Base-by-base conservation (phyloP, 2,888 invertebrate species). In the Scaptomyza reducta region DNA sequence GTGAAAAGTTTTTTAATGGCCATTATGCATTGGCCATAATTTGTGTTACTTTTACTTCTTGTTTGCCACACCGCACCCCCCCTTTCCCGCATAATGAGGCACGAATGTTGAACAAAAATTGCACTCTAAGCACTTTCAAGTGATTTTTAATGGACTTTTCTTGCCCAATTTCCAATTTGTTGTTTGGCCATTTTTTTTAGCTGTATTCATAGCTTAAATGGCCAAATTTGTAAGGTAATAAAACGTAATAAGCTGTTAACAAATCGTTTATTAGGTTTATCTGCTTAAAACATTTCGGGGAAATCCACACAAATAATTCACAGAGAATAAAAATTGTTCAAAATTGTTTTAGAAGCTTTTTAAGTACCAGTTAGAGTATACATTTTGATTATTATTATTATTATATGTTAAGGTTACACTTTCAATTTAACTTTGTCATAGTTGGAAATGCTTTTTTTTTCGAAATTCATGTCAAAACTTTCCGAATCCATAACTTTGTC, bases 11-110 rank as follows among this genome's bases (percentile, higher is more conserved):
- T 79, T 79, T 84, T 87, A 87, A 83, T 87, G 82, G 85, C 81
- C 70, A 84, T 77, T 83, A 84, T 83, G 70, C 84, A 80, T 82
- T 83, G 87, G 84, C 72, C 84, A 82, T 82, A 86, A 86, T 83
- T 86, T 68, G 86, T 72, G 67, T 69, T 60, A 62, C 71, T 61
- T 60, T 61, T 27, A 6, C 38, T 35, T 35, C 7, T 38, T 38
- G 3, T 35, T 22, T 6, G 3, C 35, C 13, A 6, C 38, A 2
- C 38, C 7, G 0, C n/a, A 1, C 13, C 40, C 13, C 2, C 2
- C 2, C 16, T 1, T 3, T 40, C 16, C 40, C 35, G 60, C 56
- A 77, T 80, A 86, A 81, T 77, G 77, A 86, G 74, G 45, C 58
- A 54, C 72, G 70, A 82, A 77, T 66, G 74, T 72, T 59, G 73